Conservation (phyloP, 1,140 invertebrate genomes). For the Procambarus virginalis region DNA sequence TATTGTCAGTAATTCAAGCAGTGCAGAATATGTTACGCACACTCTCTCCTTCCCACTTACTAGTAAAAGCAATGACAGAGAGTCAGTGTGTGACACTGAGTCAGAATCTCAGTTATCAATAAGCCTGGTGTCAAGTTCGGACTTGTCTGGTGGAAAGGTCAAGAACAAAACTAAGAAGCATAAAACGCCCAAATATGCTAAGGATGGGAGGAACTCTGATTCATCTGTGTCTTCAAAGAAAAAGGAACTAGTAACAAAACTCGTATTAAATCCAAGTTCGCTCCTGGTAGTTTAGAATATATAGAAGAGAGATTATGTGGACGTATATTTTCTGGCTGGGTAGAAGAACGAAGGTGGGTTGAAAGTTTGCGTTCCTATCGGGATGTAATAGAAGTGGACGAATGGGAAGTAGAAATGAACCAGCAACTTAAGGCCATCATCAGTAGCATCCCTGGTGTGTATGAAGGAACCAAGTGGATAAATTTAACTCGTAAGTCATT, state of each 20-base stretch:
- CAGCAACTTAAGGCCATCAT: constrained; percentile 51
- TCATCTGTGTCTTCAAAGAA: constrained; percentile 52
- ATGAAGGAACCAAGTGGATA: constrained; percentile 63
- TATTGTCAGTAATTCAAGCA: neutral
- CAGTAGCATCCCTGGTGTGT: constrained; percentile 52
- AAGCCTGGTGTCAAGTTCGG: neutral
- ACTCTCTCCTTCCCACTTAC: constrained; percentile 2
- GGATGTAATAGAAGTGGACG: constrained; percentile 61
- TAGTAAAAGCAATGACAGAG: neutral
- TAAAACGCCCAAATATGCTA: neutral
- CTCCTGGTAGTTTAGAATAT: constrained; percentile 46
- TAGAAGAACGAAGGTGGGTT: constrained; percentile 54
- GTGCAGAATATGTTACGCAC: neutral
- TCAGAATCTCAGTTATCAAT: constrained; percentile 14
- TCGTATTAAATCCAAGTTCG: constrained; percentile 59
- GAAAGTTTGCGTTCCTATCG: constrained; percentile 39
- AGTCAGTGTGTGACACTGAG: neutral
- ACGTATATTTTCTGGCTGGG: constrained; percentile 55
- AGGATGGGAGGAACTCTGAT: constrained; percentile 51
- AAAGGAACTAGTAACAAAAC: constrained; percentile 17
- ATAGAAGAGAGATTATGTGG: constrained; percentile 41
- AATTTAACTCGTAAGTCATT: constrained; percentile 55
- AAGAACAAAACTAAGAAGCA: constrained; percentile 22
- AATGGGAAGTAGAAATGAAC: constrained; percentile 59
- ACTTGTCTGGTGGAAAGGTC: neutral